Conservation (phyloP, 2,888 invertebrate species). For the Dyspetes luteomarginatus region DNA sequence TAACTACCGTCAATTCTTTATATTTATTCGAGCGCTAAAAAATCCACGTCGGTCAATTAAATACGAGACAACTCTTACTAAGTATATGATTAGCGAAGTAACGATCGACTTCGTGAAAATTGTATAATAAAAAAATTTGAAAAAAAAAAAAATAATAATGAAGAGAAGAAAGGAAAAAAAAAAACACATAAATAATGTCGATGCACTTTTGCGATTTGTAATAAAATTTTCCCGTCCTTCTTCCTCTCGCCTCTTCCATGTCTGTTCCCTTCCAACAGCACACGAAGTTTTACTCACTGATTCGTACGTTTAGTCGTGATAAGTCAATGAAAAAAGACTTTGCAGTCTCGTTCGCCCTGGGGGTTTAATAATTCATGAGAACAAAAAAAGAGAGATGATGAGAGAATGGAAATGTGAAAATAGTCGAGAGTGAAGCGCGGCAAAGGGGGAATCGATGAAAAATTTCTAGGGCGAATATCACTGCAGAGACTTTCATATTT, state of each 20-base stretch:
- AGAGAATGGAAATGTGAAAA: background rate
- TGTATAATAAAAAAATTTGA: conserved; percentile 47
- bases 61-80: conserved; percentile 59
- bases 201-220: conserved; percentile 62
- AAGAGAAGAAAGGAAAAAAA: conserved; percentile 9
- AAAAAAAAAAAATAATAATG: background rate
- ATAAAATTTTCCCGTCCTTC: conserved; percentile 66
- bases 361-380: no score
- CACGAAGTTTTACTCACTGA: conserved; percentile 52
- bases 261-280: conserved; percentile 53
- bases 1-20: conserved; percentile 70
- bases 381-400: background rate
- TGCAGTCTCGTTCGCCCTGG: conserved; percentile 45
- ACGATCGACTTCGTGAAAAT: conserved; percentile 55
- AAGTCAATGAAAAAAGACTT: conserved; percentile 46
- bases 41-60: conserved; percentile 70
- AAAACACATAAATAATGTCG: conserved; percentile 29
- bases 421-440: background rate
- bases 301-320: conserved; percentile 50
- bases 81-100: conserved; percentile 41
- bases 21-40: conserved; percentile 65
- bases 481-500: conserved; percentile 57
- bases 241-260: conserved; percentile 47
- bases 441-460: no score
- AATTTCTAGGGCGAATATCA: conserved; percentile 34